Base-by-base conservation (phyloP, 2,797 vertebrate species). In the Eupleurogrammus muticus region DNA sequence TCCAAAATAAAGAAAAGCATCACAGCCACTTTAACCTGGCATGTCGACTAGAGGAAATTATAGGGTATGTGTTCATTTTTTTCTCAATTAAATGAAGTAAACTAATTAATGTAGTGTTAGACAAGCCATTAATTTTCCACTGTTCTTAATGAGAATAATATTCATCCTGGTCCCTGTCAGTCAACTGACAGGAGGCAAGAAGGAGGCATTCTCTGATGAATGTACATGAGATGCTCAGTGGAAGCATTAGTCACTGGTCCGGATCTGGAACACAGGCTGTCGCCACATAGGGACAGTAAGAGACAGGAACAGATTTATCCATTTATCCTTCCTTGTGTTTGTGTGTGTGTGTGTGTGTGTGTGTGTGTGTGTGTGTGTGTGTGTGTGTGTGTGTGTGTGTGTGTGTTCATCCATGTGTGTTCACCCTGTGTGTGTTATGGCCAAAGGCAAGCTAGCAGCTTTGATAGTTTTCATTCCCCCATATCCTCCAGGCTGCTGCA, bases 281-380 rank as follows among this genome's bases (percentile, higher is more conserved):
- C 69, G 47, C 86, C 89, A 92, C 87, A 87, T 81, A 62, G 89
- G 90, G 85, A 90, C 80, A 81, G 71, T 80, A 85, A 83, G 67
- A 81, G 87, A 88, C 89, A 87, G 85, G 75, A 85, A 83, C 70
- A 83, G 88, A 92, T 90, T 86, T 85, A 92, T 90, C 70, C 75
- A 71, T 14, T 36, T 38, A 38, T 28, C 28, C 28, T 28, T 6
- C 28, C 6, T 28, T 28, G 60, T 81, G 68, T 46, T 20, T 73
- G 10, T 68, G 68, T 77, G 70, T 48, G 32, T 72, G 44, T 57
- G 77, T 51, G 55, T 44, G 49, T 24, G 23, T 60, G 44, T n/a
- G 42, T 20, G 38, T n/a, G 28, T 44, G 64, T 28, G 60, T 81
- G 68, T 46, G 23, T 73, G 10, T 68, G 68, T 77, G 70, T 48